phyloP scores from a whole-genome alignment of 2,797 vertebrate genomes.

The Aldrovandia affinis region DNA sequence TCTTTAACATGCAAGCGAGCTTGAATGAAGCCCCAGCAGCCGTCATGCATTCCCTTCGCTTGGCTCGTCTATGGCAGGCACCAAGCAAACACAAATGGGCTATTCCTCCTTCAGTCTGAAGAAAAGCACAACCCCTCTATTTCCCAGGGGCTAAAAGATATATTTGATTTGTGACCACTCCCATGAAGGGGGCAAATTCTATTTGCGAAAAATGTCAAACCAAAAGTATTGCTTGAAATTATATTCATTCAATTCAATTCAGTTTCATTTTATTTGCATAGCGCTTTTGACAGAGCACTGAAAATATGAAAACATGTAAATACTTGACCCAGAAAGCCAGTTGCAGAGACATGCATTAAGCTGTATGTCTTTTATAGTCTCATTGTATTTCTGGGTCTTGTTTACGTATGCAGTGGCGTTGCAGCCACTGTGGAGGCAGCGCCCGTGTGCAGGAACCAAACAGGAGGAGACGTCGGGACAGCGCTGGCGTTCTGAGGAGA shows the following conservation, averaged over 20 bases:
- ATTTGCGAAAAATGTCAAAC: too few species aligned
- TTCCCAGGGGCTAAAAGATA: not conserved
- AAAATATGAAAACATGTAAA: too few species aligned
- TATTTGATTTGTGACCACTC: not conserved
- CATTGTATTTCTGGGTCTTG: not conserved
- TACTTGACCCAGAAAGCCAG: too few species aligned
- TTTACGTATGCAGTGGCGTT: not conserved
- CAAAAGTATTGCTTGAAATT: too few species aligned
- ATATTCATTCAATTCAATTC: too few species aligned
- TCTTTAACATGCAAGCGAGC: not conserved
- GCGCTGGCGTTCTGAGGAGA: conserved; percentile 51
- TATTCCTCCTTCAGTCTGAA: conserved; percentile 11
- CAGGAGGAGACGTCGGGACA: conserved; percentile 13
- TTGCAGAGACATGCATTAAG: too few species aligned
- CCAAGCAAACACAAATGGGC: conserved; percentile 21
- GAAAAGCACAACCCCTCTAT: not conserved
- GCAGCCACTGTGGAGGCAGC: not conserved
- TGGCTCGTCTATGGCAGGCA: conserved; percentile 13
- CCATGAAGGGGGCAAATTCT: not conserved
- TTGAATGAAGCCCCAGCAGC: conserved; percentile 18
- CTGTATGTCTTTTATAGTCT: not conserved
- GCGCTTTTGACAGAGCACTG: too few species aligned
- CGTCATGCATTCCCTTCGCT: conserved; percentile 12
- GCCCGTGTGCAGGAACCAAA: not conserved
- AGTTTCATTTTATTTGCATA: too few species aligned